Evolutionary conservation across 2,888 invertebrate species (phyloP).

Genomic region (Platycnemis pennipes): DNA sequence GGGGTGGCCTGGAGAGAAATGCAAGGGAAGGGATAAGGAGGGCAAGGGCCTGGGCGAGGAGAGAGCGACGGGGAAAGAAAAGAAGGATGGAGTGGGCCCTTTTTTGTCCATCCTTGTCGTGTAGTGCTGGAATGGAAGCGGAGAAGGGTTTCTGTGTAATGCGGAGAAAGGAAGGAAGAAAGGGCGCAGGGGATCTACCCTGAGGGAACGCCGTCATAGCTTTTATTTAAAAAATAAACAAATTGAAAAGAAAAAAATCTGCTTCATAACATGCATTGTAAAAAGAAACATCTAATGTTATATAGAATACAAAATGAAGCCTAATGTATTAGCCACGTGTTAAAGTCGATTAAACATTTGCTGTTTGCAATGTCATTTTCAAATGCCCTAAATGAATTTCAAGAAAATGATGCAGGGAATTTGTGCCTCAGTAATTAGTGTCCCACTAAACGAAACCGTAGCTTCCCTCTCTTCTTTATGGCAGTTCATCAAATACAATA

Average conservation of each 20-base stretch:
- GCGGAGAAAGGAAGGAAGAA: conserved; percentile 13
- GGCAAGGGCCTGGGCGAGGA: not conserved
- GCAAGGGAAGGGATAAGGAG: not conserved
- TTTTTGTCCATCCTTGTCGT: not conserved
- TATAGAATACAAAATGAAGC: too few relatives aligned
- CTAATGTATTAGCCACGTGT: too few relatives aligned
- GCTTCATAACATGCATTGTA: not conserved
- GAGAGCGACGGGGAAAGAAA: not conserved
- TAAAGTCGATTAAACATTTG: too few relatives aligned
- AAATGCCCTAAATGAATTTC: too few relatives aligned
- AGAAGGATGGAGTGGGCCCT: not conserved
- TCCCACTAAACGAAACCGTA: too few relatives aligned
- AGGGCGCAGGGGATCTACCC: not conserved
- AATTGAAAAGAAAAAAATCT: not conserved
- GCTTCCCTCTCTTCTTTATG: too few relatives aligned
- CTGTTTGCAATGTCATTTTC: too few relatives aligned
- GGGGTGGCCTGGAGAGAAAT: not conserved
- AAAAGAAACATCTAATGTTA: too few relatives aligned
- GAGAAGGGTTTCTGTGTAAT: conserved; percentile 36
- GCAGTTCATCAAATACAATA: too few relatives aligned
- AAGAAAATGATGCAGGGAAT: too few relatives aligned
- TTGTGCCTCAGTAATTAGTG: too few relatives aligned
- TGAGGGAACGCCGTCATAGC: not conserved
- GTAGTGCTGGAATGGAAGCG: not conserved
- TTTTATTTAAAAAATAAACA: not conserved